Evolutionary conservation across 2,797 vertebrate genomes (phyloP), one percentile per base, ranked within the genome.

Genomic region (Spinibarbus caldwelli): DNA sequence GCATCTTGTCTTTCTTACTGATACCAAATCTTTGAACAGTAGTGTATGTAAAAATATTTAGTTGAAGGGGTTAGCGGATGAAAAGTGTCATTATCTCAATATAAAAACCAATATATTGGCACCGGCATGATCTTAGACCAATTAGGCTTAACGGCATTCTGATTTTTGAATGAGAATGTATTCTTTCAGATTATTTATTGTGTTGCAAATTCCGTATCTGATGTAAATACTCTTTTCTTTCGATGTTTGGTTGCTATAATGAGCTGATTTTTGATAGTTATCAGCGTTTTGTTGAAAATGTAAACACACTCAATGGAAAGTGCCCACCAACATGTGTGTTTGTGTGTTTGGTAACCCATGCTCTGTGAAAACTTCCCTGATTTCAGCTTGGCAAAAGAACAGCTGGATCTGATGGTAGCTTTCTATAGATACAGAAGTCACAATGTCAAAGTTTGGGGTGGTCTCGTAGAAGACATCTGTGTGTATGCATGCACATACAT

Each of bases 381-480:
- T 66, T 41, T 67, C 1, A 62, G 19, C 31, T 54, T 54, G 12
- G 41, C 29, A 19, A 73, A 47, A 3, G 41, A 73, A 83, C 41
- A 75, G 54, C 54, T 49, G 29, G 57, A 83, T 75, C 29, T 36
- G 57, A 41, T 36, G 54, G 29, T 64, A 75, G 54, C 57, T 75
- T 75, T 64, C 19, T 12, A n/a, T 70, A 62, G 21, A 73, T 64
- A 41, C 26, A 57, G 11, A 72, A 72, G 36, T 72, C 68, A 70
- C n/a, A 82, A 45, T 73, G 38, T 21, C 49, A 34, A 31, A 26
- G 21, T 75, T 64, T 14, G 17, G 54, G 81, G 81, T 83, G 81
- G 81, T 75, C 71, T 62, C n/a, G 81, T 38, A 19, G 54, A 82
- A 82, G 5, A 82, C 12, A 12, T 45, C 6, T 72, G 52, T n/a